These are phyloP conservation scores for Argyra leucocephala DNA, from an alignment of 2,888 invertebrate genomes.

Conservation along the genomic window DNA sequence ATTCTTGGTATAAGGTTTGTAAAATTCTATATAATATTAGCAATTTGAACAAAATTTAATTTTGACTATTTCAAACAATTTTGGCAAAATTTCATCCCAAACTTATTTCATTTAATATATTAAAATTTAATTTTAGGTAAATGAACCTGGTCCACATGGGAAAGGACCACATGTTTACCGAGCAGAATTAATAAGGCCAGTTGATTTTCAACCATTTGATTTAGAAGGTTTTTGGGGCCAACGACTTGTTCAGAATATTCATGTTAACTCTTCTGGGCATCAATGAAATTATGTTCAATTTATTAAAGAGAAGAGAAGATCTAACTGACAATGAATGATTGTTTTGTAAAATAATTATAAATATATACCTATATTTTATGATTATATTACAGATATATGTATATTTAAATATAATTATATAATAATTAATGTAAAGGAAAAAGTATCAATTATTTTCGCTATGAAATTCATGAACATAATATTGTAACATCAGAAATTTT, in stretches of 20 bases:
- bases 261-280: conserved; percentile 34
- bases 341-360: background rate
- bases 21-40: too few relatives aligned
- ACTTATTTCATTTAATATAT: too few relatives aligned
- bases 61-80: too few relatives aligned
- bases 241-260: conserved; percentile 57
- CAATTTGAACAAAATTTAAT: too few relatives aligned
- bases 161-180: conserved; percentile 32
- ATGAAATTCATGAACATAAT: background rate
- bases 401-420: background rate
- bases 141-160: conserved; percentile 49
- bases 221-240: conserved; percentile 69
- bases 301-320: conserved; percentile 1
- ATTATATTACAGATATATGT: conserved; percentile 1
- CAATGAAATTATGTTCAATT: conserved; percentile 25
- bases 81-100: too few relatives aligned
- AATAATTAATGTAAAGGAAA: background rate
- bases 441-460: conserved; percentile 6
- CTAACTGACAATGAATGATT: background rate
- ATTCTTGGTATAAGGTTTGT: conserved; percentile 62
- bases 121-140: conserved; percentile 29
- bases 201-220: conserved; percentile 71
- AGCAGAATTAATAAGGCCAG: conserved; percentile 48
- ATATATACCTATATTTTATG: background rate
- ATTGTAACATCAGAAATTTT: background rate